Conservation (phyloP, 2,888 invertebrate genomes). For the Sphaeridia pumilis region DNA sequence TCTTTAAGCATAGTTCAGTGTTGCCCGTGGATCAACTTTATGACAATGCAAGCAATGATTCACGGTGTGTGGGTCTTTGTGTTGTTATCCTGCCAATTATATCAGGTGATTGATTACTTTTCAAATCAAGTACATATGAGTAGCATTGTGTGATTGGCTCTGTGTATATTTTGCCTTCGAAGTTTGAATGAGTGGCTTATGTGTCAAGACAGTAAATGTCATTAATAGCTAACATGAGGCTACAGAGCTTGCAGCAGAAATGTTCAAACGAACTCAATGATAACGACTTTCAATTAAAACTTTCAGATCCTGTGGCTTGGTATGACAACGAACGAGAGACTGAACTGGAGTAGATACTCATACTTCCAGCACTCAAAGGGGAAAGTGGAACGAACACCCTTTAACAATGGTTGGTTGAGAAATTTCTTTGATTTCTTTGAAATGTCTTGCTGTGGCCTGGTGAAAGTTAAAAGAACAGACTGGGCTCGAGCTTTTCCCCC, state of each 20-base stretch:
- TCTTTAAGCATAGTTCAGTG: slow-evolving; percentile 45
- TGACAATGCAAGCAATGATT: slow-evolving; percentile 64
- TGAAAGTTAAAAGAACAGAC: slow-evolving; percentile 63
- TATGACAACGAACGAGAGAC: slow-evolving; percentile 96
- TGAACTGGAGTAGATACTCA: slow-evolving; percentile 85
- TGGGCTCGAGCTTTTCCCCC: slow-evolving; percentile 47
- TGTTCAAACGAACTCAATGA: no score
- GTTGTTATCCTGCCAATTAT: slow-evolving; percentile 77
- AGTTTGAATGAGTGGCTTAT: neutral
- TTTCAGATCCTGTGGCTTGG: slow-evolving; percentile 72
- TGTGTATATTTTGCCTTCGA: neutral
- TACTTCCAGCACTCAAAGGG: slow-evolving; percentile 42
- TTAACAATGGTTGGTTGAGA: slow-evolving; percentile 67
- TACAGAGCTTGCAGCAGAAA: no score
- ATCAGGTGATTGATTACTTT: slow-evolving; percentile 63
- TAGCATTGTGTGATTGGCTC: no score
- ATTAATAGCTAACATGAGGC: no score
- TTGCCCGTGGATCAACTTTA: slow-evolving; percentile 87
- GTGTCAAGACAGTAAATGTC: no score
- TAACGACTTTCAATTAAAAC: slow-evolving; percentile 11
- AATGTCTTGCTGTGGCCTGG: slow-evolving; percentile 65
- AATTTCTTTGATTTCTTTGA: slow-evolving; percentile 79
- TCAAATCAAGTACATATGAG: neutral
- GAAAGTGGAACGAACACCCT: slow-evolving; percentile 60
- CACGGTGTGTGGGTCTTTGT: slow-evolving; percentile 85